phyloP scores from a whole-genome alignment of 2,888 invertebrate genomes.

The Drosophila longiperda region DNA sequence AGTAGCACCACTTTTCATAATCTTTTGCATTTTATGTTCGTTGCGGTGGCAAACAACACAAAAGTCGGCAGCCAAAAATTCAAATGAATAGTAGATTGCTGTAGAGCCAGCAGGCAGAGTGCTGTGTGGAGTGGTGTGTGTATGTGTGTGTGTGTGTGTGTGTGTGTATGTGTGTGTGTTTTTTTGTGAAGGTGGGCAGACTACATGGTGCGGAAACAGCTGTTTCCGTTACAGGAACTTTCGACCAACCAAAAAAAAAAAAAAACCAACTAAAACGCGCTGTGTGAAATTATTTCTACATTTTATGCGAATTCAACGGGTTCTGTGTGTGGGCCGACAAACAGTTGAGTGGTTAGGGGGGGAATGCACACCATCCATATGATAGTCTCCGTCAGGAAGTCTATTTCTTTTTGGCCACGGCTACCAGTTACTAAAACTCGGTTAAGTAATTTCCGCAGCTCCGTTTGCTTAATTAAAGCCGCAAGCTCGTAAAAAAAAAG shows the following conservation, averaged over 20 bases:
- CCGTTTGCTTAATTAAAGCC: conserved; percentile 66
- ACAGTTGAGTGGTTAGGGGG: conserved; percentile 7
- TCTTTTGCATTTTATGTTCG: conserved; percentile 77
- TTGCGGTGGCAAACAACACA: conserved; percentile 56
- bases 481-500: conserved; percentile 20
- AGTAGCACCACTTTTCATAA: conserved; percentile 70
- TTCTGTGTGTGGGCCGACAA: conserved; percentile 34
- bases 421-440: conserved; percentile 9
- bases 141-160: not conserved
- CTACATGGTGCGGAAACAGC: conserved; percentile 64
- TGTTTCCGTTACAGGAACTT: conserved; percentile 69
- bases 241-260: conserved; percentile 38
- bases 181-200: not conserved
- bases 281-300: conserved; percentile 72
- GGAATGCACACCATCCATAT: conserved; percentile 23
- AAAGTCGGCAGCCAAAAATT: conserved; percentile 70
- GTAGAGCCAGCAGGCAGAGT: conserved; percentile 32
- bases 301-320: conserved; percentile 79
- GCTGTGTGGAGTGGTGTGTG: not conserved
- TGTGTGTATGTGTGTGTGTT: not conserved
- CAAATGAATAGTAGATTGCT: conserved; percentile 76
- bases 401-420: conserved; percentile 19
- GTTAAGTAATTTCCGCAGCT: conserved; percentile 47
- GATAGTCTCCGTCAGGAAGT: conserved; percentile 2
- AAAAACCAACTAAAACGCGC: conserved; percentile 29